Conservation (phyloP, 1,140 invertebrate genomes). For the Contarinia nasturtii region DNA sequence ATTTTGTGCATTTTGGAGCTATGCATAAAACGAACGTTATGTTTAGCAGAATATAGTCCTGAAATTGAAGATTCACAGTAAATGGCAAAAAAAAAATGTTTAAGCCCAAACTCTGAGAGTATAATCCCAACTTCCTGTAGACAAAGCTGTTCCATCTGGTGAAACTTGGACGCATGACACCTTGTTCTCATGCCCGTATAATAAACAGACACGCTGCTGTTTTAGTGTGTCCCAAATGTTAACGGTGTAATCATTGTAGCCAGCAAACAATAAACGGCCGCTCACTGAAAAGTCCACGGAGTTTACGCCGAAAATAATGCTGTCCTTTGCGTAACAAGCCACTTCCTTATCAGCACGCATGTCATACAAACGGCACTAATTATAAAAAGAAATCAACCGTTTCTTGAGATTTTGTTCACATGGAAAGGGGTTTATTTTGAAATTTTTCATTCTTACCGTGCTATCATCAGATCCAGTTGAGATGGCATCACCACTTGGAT, state of each 20-base stretch:
- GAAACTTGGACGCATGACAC: constrained; percentile 88
- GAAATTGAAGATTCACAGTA: too few species aligned
- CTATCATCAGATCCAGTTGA: constrained; percentile 97
- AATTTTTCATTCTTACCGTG: constrained; percentile 39
- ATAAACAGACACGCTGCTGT: constrained; percentile 66
- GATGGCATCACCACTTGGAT: constrained; percentile 98
- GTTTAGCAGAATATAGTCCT: too few species aligned
- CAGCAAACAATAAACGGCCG: constrained; percentile 88
- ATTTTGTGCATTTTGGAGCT: too few species aligned
- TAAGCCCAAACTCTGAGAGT: constrained; percentile 56
- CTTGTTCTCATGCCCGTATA: constrained; percentile 97
- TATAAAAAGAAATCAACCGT: constrained; percentile 16
- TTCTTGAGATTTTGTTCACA: too few species aligned
- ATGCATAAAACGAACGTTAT: too few species aligned
- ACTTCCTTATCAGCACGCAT: constrained; percentile 94
- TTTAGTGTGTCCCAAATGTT: constrained; percentile 98
- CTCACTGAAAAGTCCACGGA: constrained; percentile 95
- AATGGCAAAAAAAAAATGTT: background rate
- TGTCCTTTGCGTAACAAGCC: constrained; percentile 90
- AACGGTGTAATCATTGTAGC: constrained; percentile 97
- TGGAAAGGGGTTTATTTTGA: too few species aligned
- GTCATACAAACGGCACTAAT: constrained; percentile 91
- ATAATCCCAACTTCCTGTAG: constrained; percentile 95
- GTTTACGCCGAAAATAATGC: constrained; percentile 96
- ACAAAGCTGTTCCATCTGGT: constrained; percentile 93